Conservation (phyloP, 2,888 invertebrate species). For the Automeris io region DNA sequence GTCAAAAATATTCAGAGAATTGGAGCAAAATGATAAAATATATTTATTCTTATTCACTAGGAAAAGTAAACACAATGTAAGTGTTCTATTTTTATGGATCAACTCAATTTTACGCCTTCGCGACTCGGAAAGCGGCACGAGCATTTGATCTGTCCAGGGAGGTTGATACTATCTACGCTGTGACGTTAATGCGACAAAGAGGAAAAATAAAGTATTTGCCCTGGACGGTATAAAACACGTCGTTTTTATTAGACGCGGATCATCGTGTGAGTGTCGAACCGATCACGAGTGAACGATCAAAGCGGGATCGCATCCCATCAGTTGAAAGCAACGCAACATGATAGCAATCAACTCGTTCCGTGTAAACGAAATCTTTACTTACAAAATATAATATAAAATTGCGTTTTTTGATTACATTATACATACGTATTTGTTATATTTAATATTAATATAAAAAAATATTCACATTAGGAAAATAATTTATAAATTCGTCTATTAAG, state of each 20-base stretch:
- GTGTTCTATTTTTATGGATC: slow-evolving; percentile 37
- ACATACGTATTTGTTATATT: no score
- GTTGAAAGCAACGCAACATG: slow-evolving; percentile 11
- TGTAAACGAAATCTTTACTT: no score
- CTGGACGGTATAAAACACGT: slow-evolving; percentile 6
- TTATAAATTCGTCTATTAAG: no score
- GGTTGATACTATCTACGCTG: slow-evolving; percentile 51
- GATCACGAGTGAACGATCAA: slow-evolving; percentile 36
- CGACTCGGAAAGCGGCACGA: slow-evolving; percentile 50
- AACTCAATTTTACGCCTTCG: slow-evolving; percentile 59
- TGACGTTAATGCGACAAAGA: slow-evolving; percentile 56
- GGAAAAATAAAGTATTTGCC: slow-evolving; percentile 26
- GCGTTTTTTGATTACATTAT: no score
- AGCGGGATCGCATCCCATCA: slow-evolving; percentile 19
- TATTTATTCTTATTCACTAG: slow-evolving; percentile 13
- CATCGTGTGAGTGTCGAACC: slow-evolving; percentile 8
- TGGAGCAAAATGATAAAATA: neutral
- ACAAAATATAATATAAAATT: no score
- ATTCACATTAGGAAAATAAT: no score
- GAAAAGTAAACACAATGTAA: slow-evolving; percentile 4
- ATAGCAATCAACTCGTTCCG: slow-evolving; percentile 9
- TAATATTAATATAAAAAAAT: no score
- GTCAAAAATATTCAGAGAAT: no score
- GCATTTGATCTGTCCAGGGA: slow-evolving; percentile 56
- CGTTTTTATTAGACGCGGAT: slow-evolving; percentile 10